phyloP scores from a whole-genome alignment of 1,140 invertebrate genomes.

The Octopus sinensis region DNA sequence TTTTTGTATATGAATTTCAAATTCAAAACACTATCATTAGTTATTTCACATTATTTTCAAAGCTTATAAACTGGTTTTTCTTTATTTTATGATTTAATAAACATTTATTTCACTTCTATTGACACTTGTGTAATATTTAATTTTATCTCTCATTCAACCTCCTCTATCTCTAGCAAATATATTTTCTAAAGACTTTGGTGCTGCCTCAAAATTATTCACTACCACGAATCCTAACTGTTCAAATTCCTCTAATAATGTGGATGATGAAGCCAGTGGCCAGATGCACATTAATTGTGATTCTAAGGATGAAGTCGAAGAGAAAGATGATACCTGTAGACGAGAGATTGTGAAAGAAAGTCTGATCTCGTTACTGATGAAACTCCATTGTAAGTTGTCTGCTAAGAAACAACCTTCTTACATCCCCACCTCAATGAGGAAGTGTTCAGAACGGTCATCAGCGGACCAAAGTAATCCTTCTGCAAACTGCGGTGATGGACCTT shows the following conservation, averaged over 20 bases:
- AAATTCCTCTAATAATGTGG: conserved; percentile 34
- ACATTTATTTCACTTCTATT: too few relatives aligned
- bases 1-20: too few relatives aligned
- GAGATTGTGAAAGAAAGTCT: conserved; percentile 76
- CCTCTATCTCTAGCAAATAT: too few relatives aligned
- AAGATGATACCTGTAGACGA: background rate
- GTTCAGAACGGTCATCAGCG: conserved; percentile 10
- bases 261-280: too few relatives aligned
- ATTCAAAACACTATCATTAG: too few relatives aligned
- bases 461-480: conserved; percentile 57
- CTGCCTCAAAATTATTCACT: background rate
- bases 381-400: conserved; percentile 87
- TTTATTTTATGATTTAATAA: too few relatives aligned
- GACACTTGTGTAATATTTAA: too few relatives aligned
- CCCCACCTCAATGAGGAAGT: conserved; percentile 34
- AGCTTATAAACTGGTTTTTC: too few relatives aligned
- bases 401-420: conserved; percentile 66
- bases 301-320: too few relatives aligned
- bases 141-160: too few relatives aligned
- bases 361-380: conserved; percentile 82
- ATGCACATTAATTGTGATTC: too few relatives aligned
- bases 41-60: too few relatives aligned
- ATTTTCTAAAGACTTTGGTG: background rate
- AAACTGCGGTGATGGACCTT: conserved; percentile 74
- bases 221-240: conserved; percentile 55